Conservation (phyloP, 2,113 vertebrate genomes). For the Odontesthes bonariensis region DNA sequence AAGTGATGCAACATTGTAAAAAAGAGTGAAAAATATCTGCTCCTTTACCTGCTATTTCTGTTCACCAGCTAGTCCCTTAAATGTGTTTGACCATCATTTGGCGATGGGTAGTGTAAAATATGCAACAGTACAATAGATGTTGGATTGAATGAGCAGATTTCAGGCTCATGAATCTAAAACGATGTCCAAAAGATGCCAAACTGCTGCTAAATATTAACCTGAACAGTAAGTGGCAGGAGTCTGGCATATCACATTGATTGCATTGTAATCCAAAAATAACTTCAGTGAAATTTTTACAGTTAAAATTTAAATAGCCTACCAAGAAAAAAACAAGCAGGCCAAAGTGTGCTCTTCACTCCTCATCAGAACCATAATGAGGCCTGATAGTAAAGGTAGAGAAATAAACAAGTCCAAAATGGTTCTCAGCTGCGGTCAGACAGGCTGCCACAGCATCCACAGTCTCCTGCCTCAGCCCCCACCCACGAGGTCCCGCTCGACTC, state of each 20-base stretch:
- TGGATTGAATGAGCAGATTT: not conserved
- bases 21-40: too few species aligned
- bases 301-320: not conserved
- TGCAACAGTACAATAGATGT: too few species aligned
- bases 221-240: not conserved
- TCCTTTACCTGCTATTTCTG: too few species aligned
- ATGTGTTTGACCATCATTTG: not conserved
- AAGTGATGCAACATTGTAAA: too few species aligned
- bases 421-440: conserved; percentile 49
- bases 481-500: conserved; percentile 55
- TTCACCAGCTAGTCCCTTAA: not conserved
- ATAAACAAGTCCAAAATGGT: conserved; percentile 55
- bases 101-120: too few species aligned
- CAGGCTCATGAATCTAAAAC: not conserved
- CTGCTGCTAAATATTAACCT: not conserved
- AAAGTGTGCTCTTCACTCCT: not conserved
- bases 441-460: conserved; percentile 30
- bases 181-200: not conserved
- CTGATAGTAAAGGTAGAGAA: conserved; percentile 55
- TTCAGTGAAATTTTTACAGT: not conserved
- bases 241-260: not conserved
- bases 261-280: conserved; percentile 12
- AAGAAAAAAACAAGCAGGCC: not conserved
- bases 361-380: conserved; percentile 9
- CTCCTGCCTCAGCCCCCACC: conserved; percentile 8